Percentiles rank a stretch among this genome's conserved stretches.
These are phyloP conservation scores for Physeter macrocephalus DNA, from an alignment of 2,113 vertebrate genomes.

Conservation along the genomic window DNA sequence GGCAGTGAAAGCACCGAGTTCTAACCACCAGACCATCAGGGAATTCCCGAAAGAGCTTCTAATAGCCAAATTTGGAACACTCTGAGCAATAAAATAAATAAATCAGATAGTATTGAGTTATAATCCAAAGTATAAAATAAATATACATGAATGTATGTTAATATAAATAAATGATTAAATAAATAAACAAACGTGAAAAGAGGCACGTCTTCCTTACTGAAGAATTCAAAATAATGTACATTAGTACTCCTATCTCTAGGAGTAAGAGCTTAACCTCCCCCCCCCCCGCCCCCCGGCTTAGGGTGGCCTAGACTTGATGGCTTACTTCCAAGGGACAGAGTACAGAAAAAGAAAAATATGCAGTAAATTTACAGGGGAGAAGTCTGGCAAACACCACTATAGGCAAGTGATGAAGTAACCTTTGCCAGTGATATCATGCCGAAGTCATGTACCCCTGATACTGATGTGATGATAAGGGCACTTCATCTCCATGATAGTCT, in stretches of 20 bases:
- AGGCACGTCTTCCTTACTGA: neutral
- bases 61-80: neutral
- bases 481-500: neutral
- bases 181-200: neutral
- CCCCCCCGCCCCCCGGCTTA: fast-evolving
- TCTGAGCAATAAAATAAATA: neutral
- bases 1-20: neutral
- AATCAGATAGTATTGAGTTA: neutral
- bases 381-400: neutral
- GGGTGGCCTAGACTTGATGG: neutral
- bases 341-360: neutral
- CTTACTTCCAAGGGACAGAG: neutral
- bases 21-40: neutral
- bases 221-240: neutral
- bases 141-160: neutral
- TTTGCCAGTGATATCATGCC: neutral
- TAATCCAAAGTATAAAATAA: constrained; percentile 29
- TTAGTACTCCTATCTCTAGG: neutral
- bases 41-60: neutral
- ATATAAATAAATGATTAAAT: constrained; percentile 10
- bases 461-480: neutral
- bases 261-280: neutral
- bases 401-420: neutral
- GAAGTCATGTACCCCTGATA: neutral
- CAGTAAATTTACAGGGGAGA: neutral